Evolutionary conservation across 2,113 vertebrate species (phyloP).

Genomic region (Megaleporinus macrocephalus): DNA sequence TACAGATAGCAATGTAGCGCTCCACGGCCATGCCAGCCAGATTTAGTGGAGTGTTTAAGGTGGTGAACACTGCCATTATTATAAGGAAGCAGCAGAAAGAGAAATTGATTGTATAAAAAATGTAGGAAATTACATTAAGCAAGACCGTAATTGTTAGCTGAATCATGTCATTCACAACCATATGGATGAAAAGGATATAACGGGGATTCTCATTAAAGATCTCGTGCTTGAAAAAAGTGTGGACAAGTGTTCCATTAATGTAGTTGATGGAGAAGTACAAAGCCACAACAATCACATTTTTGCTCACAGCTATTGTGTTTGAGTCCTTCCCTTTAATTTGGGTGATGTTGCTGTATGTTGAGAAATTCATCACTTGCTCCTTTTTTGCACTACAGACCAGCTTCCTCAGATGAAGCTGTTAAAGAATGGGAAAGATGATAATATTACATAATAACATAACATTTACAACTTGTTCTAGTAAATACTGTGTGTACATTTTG

Average conservation of each 20-base stretch:
- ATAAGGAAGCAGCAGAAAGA: conserved; percentile 65
- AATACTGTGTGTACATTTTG: too few relatives aligned
- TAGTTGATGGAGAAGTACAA: conserved; percentile 72
- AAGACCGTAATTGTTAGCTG: conserved; percentile 32
- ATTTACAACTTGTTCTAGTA: too few relatives aligned
- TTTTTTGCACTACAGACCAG: too few relatives aligned
- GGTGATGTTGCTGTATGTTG: conserved; percentile 14
- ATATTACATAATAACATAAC: neutral
- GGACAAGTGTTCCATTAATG: conserved; percentile 68
- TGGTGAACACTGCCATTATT: conserved; percentile 49
- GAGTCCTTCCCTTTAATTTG: conserved; percentile 56
- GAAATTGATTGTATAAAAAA: conserved; percentile 46
- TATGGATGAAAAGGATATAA: conserved; percentile 65
- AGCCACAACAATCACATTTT: conserved; percentile 67
- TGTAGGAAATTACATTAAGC: conserved; percentile 42
- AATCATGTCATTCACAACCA: conserved; percentile 56
- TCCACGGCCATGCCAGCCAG: conserved; percentile 67
- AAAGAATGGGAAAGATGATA: neutral
- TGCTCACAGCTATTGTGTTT: conserved; percentile 59
- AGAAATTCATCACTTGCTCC: conserved; percentile 39
- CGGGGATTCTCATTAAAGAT: conserved; percentile 61
- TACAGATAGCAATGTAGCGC: conserved; percentile 71
- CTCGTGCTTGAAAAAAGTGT: conserved; percentile 70
- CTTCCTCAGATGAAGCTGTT: neutral
- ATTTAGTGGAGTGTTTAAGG: conserved; percentile 67